phyloP scores from a whole-genome alignment of 2,888 invertebrate genomes.

The Eretmocerus hayati region DNA sequence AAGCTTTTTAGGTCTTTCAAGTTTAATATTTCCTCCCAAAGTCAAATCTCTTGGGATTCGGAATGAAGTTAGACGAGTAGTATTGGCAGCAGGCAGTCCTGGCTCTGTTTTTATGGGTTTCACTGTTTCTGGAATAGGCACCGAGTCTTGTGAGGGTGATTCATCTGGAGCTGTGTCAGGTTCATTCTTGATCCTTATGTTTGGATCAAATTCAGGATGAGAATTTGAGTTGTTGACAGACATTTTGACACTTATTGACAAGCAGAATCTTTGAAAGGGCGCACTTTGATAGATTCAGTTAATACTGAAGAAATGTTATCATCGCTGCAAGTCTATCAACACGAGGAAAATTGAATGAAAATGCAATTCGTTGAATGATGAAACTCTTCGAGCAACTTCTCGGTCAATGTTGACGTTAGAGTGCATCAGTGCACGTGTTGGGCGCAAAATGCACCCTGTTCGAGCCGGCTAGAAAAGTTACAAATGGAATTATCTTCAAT shows the following conservation, averaged over 20 bases:
- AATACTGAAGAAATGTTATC: no score
- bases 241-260: background rate
- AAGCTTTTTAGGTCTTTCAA: conserved; percentile 38
- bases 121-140: conserved; percentile 2
- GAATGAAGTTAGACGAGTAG: conserved; percentile 39
- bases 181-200: conserved; percentile 19
- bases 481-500: no score
- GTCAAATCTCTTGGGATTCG: conserved; percentile 42
- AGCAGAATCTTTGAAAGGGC: no score
- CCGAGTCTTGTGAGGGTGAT: conserved; percentile 3
- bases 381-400: no score
- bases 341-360: no score
- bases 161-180: conserved; percentile 9
- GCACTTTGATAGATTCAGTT: no score
- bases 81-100: conserved; percentile 27
- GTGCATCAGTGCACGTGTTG: no score
- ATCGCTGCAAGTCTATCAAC: no score
- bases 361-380: no score
- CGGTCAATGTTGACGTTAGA: no score
- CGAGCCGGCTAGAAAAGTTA: no score
- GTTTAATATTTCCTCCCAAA: conserved; percentile 38
- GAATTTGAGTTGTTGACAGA: background rate
- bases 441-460: no score
- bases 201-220: conserved; percentile 16
- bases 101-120: conserved; percentile 36